Percentiles rank a stretch among this genome's conserved stretches.
Evolutionary conservation across 2,888 invertebrate genomes (phyloP).

Genomic region (Pollenia labialis): DNA sequence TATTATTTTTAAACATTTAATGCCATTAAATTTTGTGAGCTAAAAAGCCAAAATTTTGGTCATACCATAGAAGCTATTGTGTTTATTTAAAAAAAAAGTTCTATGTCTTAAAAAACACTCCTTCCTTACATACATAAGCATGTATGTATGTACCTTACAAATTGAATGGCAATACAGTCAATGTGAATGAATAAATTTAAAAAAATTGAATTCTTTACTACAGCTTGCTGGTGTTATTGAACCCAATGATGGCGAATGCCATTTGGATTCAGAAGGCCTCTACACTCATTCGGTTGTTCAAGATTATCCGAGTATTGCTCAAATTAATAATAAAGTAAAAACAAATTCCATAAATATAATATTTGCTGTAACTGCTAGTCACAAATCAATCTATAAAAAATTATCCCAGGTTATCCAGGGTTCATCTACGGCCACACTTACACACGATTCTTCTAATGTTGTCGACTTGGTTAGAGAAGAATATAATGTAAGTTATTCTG

Average conservation of each 20-base stretch:
- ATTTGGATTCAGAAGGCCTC: slow-evolving; percentile 88
- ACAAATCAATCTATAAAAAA: slow-evolving; percentile 92
- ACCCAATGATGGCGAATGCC: slow-evolving; percentile 96
- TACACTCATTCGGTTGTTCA: slow-evolving; percentile 93
- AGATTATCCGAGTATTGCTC: slow-evolving; percentile 99
- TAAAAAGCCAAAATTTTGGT: no score
- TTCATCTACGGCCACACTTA: slow-evolving; percentile 94
- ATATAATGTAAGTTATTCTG: slow-evolving; percentile 89
- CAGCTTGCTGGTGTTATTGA: slow-evolving; percentile 95
- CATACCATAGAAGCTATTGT: no score
- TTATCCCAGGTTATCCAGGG: slow-evolving; percentile 95
- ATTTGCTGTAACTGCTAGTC: slow-evolving; percentile 96
- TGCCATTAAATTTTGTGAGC: no score
- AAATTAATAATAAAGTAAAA: slow-evolving; percentile 94
- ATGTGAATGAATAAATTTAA: slow-evolving; percentile 68
- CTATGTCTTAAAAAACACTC: no score
- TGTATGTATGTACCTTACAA: not conserved
- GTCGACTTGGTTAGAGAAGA: slow-evolving; percentile 96
- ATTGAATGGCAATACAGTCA: not conserved
- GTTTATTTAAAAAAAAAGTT: no score
- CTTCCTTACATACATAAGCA: no score
- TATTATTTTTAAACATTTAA: no score
- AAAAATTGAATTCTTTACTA: slow-evolving; percentile 55
- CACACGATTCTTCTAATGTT: slow-evolving; percentile 97
- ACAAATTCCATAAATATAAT: slow-evolving; percentile 98